phyloP scores from a whole-genome alignment of 2,113 vertebrate genomes.

The Gambusia holbrooki region DNA sequence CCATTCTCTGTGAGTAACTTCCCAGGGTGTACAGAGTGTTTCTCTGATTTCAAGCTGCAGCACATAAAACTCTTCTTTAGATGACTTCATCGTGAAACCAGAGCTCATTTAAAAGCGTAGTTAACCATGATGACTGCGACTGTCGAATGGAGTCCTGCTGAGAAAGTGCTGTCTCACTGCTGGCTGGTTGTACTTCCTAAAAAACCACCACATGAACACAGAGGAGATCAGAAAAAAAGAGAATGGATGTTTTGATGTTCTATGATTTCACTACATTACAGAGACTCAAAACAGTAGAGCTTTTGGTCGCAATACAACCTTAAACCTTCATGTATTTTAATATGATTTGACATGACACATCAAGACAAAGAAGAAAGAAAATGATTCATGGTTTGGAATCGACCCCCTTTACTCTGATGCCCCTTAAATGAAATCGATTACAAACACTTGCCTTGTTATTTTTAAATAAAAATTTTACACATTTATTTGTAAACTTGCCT shows the following conservation, averaged over 20 bases:
- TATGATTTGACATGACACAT: not conserved
- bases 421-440: not conserved
- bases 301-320: not conserved
- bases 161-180: conserved; percentile 9
- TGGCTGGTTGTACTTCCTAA: not conserved
- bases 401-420: not conserved
- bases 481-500: too few species aligned
- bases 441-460: not conserved
- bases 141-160: conserved; percentile 44
- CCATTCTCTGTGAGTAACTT: conserved; percentile 52
- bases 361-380: not conserved
- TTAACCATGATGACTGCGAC: conserved; percentile 62
- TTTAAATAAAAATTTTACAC: not conserved
- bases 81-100: conserved; percentile 78
- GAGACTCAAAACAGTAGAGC: too few species aligned
- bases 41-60: conserved; percentile 78
- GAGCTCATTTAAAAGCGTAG: conserved; percentile 70
- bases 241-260: not conserved
- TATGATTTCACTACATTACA: not conserved
- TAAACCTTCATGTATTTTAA: not conserved
- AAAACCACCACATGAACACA: not conserved
- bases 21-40: conserved; percentile 59
- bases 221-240: not conserved
- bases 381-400: not conserved
- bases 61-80: conserved; percentile 73